phyloP scores from a whole-genome alignment of 2,888 invertebrate species.

The Cerastoderma edule region DNA sequence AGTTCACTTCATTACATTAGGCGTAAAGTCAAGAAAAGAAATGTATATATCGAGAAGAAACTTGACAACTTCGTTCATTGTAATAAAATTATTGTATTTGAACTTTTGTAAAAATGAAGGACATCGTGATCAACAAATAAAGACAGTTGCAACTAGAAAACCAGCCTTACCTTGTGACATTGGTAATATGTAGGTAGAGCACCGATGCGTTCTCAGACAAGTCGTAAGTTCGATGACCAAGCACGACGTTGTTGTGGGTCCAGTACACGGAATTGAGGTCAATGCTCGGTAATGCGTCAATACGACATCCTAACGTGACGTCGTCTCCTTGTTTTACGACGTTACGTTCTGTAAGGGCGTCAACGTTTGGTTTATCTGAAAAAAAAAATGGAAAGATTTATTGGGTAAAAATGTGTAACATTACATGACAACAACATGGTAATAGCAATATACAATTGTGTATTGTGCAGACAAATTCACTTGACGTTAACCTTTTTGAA shows the following conservation, averaged over 20 bases:
- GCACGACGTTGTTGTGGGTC: slow-evolving; percentile 25
- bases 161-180: slow-evolving; percentile 38
- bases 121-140: neutral
- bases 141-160: neutral
- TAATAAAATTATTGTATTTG: too few relatives aligned
- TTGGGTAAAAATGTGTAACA: too few relatives aligned
- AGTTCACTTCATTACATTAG: too few relatives aligned
- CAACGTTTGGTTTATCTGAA: slow-evolving; percentile 42
- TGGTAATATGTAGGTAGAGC: slow-evolving; percentile 22
- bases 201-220: slow-evolving; percentile 21
- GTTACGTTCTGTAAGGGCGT: slow-evolving; percentile 2
- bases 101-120: too few relatives aligned
- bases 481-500: too few relatives aligned
- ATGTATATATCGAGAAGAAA: too few relatives aligned
- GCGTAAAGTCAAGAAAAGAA: too few relatives aligned
- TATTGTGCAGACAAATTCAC: too few relatives aligned
- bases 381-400: too few relatives aligned
- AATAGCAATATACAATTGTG: too few relatives aligned
- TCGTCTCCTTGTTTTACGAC: slow-evolving; percentile 11
- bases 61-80: too few relatives aligned
- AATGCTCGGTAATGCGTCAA: slow-evolving; percentile 34
- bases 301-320: slow-evolving; percentile 31
- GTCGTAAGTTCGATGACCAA: slow-evolving; percentile 27
- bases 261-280: slow-evolving; percentile 18
- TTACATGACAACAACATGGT: too few relatives aligned